Base-by-base conservation (phyloP, 2,888 invertebrate species). In the Ceramica pisi region DNA sequence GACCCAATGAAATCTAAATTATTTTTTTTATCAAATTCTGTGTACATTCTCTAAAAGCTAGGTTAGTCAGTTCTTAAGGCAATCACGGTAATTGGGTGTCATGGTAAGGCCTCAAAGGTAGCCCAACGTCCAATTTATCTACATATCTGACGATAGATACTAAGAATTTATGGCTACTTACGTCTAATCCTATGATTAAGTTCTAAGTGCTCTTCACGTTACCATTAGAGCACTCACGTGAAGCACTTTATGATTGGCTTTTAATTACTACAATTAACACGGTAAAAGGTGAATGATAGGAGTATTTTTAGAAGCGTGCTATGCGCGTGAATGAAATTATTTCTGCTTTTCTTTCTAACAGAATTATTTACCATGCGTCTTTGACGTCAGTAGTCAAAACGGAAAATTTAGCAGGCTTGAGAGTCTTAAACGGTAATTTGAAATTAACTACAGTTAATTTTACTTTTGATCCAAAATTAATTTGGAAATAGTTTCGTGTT, bases 231-330 rank as follows among this genome's bases (percentile, higher is more conserved):
- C 78, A 59, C 73, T 78, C 53, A 50, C 26, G 41, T 59, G 41
- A 81, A 72, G 65, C 38, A 81, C 80, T 67, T 66, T 46, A 64
- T 66, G 66, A 80, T 78, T 73, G 68, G 50, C 56, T 73, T 67
- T 73, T 80, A 68, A 78, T 66, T 64, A 67, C 53, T 10, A 21
- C 56, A 67, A 69, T 80, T 73, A 73, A 16, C 60, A 48, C 26
- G 41, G 16, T 76, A 31, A 55, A 48, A 65, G 48, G 51, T 59
- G 48, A 62, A 59, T 56, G 41, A 55, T 55, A 66, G 16, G 46
- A 44, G 64, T 65, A 23, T 61, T 67, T 63, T 66, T 55, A 38
- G 44, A 38, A 41, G 55, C 21, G 23, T 44, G 16, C 23, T 26
- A 10, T 23, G 10, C 57, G 51, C 16, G 48, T 57, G 23, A 48